Percentiles rank a stretch among this genome's conserved stretches.
These are phyloP conservation scores for Phengaris alcon DNA, from an alignment of 2,888 invertebrate genomes.

Conservation along the genomic window DNA sequence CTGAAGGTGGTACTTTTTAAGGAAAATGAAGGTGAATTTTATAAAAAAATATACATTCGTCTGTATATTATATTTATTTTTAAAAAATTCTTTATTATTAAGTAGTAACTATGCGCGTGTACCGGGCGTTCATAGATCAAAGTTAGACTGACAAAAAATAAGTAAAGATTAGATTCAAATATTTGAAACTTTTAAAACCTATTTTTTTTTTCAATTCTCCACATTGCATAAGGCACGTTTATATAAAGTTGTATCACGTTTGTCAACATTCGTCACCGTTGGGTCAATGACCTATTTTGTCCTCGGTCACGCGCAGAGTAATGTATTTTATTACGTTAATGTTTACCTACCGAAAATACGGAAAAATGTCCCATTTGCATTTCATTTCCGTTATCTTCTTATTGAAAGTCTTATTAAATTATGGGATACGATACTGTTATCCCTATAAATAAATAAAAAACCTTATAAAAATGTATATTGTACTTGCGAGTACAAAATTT, in stretches of 20 bases:
- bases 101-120: no score
- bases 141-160: no score
- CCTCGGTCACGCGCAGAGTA: neutral
- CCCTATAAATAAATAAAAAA: neutral
- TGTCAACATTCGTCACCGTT: neutral
- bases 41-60: no score
- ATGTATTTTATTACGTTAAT: constrained; percentile 8
- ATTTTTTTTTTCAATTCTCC: neutral
- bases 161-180: no score
- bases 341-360: constrained; percentile 4
- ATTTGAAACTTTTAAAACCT: no score
- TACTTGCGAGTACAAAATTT: neutral
- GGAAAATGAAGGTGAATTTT: no score
- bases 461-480: neutral
- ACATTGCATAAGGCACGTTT: neutral
- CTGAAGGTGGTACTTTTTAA: no score
- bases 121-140: no score
- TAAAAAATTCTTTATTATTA: no score
- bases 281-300: neutral
- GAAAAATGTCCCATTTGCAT: neutral
- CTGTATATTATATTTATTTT: no score
- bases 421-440: neutral
- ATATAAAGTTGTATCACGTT: neutral
- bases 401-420: constrained; percentile 10
- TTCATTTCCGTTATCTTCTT: neutral